Evolutionary conservation across 2,888 invertebrate species (phyloP).

Genomic region (Alsophila aescularia): DNA sequence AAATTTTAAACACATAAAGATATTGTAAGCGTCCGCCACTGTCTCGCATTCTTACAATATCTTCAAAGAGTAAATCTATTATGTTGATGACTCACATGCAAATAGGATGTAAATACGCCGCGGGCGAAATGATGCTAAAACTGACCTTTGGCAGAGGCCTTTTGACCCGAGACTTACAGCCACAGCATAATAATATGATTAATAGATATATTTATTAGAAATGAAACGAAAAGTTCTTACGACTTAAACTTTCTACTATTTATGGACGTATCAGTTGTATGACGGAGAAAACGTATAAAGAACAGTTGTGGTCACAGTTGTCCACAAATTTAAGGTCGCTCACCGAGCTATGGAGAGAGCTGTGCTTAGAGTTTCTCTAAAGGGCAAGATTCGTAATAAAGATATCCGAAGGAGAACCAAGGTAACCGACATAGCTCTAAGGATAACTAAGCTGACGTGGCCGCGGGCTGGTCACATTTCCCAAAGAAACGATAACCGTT

Average conservation of each 20-base stretch:
- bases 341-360: too few species aligned
- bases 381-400: too few species aligned
- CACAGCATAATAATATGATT: conserved; percentile 15
- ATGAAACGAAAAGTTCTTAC: conserved; percentile 29
- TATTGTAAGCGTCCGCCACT: not conserved
- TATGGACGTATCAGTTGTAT: not conserved
- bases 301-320: not conserved
- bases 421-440: too few species aligned
- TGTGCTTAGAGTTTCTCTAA: too few species aligned
- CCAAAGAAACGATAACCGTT: too few species aligned
- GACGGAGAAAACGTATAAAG: conserved; percentile 6
- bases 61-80: conserved; percentile 3
- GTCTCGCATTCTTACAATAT: not conserved
- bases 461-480: too few species aligned
- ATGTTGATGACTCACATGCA: conserved; percentile 22
- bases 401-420: too few species aligned
- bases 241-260: conserved; percentile 23
- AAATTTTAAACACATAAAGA: not conserved
- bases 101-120: conserved; percentile 30
- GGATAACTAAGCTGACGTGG: too few species aligned
- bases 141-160: conserved; percentile 32
- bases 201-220: conserved; percentile 23
- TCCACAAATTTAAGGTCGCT: too few species aligned
- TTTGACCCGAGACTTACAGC: conserved; percentile 26
- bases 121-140: conserved; percentile 20